Conservation (phyloP, 2,797 vertebrate species). For the Centropyge bicolor region DNA sequence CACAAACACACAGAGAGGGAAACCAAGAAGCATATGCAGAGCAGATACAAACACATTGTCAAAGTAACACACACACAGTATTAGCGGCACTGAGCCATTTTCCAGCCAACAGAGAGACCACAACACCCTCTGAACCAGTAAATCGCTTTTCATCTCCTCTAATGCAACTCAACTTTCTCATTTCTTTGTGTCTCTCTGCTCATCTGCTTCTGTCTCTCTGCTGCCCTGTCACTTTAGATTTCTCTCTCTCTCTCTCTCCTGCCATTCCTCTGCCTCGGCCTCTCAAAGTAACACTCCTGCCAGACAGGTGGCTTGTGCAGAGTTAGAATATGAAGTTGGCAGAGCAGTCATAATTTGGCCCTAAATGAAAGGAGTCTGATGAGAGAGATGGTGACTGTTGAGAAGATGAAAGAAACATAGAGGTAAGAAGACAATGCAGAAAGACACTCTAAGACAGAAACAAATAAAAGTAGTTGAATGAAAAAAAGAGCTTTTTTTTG, state of each 20-base stretch:
- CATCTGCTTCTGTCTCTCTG: conserved; percentile 48
- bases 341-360: conserved; percentile 30
- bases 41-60: conserved; percentile 8
- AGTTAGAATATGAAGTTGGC: conserved; percentile 30
- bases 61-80: background rate
- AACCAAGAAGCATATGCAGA: conserved; percentile 26
- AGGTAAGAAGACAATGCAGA: background rate
- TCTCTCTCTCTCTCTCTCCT: background rate
- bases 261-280: background rate
- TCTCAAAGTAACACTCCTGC: background rate
- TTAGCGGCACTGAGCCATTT: conserved; percentile 38
- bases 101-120: conserved; percentile 24
- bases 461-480: conserved; percentile 4
- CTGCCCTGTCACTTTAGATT: conserved; percentile 35
- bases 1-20: conserved; percentile 9
- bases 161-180: conserved; percentile 58
- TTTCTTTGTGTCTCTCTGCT: conserved; percentile 41
- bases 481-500: background rate
- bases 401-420: background rate
- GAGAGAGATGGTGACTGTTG: background rate
- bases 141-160: conserved; percentile 63
- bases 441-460: background rate
- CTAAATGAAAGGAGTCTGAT: conserved; percentile 11
- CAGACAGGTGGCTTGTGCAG: conserved; percentile 6
- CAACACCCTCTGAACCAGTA: conserved; percentile 58